These are phyloP conservation scores for Acanthaster planci DNA, from an alignment of 35 echinoderm and acorn worm genomes.

Conservation along the genomic window DNA sequence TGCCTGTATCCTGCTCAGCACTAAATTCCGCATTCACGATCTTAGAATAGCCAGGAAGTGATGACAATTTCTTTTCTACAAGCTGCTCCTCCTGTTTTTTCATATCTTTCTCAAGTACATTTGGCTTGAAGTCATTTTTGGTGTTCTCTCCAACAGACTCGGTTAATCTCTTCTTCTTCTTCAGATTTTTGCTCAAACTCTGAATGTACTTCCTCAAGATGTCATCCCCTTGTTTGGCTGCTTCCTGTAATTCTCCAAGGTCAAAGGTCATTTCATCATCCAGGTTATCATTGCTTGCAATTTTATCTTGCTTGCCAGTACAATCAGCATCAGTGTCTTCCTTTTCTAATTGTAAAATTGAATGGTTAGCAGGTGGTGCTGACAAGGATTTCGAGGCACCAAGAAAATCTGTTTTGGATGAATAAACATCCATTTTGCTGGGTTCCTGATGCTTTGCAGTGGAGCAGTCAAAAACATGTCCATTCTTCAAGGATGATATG, in stretches of 20 bases:
- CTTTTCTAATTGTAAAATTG: not conserved
- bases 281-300: not conserved
- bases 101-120: not conserved
- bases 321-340: slow-evolving; percentile 15
- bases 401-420: not conserved
- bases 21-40: too few species aligned
- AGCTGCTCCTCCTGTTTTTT: not conserved
- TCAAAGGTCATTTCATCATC: slow-evolving; percentile 60
- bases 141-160: not conserved
- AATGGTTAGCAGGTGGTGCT: not conserved
- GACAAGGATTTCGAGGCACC: not conserved
- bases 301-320: not conserved
- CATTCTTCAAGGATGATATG: not conserved
- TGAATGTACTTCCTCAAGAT: slow-evolving; percentile 80
- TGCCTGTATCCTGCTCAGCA: not conserved
- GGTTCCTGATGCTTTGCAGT: not conserved
- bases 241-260: slow-evolving; percentile 65
- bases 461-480: not conserved
- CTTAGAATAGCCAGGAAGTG: not conserved
- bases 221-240: slow-evolving; percentile 89
- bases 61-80: not conserved
- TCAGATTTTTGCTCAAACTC: slow-evolving; percentile 68
- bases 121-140: not conserved
- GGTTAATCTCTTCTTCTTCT: slow-evolving; percentile 11
- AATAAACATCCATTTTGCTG: not conserved